phyloP scores from a whole-genome alignment of 2,113 vertebrate genomes.

The Etheostoma spectabile region DNA sequence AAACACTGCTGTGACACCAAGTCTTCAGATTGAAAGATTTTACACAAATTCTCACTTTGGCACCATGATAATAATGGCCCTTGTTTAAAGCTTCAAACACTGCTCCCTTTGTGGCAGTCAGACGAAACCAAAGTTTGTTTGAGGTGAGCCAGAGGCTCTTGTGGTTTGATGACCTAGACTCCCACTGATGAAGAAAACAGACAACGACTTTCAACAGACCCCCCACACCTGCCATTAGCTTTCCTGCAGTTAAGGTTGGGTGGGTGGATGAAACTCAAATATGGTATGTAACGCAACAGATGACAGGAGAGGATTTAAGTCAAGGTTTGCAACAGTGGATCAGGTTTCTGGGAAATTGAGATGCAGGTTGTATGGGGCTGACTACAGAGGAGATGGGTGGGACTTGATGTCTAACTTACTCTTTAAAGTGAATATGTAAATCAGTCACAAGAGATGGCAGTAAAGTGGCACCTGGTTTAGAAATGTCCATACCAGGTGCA shows the following conservation, averaged over 20 bases:
- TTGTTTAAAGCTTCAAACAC: conserved; percentile 47
- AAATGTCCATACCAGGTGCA: conserved; percentile 23
- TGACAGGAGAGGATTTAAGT: conserved; percentile 29
- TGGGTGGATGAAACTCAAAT: conserved; percentile 26
- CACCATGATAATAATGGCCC: conserved; percentile 31
- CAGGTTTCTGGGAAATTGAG: conserved; percentile 49
- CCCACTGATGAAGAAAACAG: conserved; percentile 58
- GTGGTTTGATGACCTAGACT: conserved; percentile 52
- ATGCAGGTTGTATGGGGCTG: not conserved
- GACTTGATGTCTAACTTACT: conserved; percentile 15
- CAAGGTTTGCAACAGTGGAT: conserved; percentile 14
- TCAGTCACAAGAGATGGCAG: conserved; percentile 28
- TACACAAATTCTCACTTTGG: conserved; percentile 19
- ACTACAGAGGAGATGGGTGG: conserved; percentile 9
- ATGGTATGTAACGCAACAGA: conserved; percentile 35
- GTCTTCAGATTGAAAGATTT: conserved; percentile 22
- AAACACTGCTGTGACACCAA: not conserved
- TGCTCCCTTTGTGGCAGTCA: conserved; percentile 42
- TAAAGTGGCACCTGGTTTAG: conserved; percentile 15
- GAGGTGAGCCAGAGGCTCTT: conserved; percentile 52
- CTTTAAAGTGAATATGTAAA: conserved; percentile 25
- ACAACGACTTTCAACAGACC: conserved; percentile 21
- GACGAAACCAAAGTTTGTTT: conserved; percentile 58
- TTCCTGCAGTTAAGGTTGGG: conserved; percentile 18
- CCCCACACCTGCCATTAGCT: conserved; percentile 13